Conservation (phyloP, 2,113 vertebrate genomes). For the Chiloscyllium plagiosum region DNA sequence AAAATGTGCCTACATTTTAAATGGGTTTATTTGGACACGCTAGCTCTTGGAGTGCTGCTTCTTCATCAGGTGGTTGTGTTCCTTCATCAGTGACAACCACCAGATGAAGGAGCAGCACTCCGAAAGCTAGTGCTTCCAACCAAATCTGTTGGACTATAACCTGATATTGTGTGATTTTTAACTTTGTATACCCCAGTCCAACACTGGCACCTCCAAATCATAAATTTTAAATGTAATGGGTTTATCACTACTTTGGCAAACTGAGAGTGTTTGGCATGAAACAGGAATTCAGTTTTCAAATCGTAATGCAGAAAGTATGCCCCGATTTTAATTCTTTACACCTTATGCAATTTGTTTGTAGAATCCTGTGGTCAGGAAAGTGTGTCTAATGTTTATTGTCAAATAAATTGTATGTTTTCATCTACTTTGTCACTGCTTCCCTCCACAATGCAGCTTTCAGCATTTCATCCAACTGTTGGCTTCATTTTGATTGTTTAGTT, state of each 20-base stretch:
- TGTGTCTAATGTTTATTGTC: background rate
- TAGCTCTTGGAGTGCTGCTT: too few relatives aligned
- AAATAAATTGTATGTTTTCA: background rate
- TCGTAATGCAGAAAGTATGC: background rate
- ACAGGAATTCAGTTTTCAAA: background rate
- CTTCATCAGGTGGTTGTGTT: too few relatives aligned
- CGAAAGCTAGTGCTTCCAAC: too few relatives aligned
- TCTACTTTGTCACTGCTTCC: background rate
- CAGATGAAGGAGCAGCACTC: too few relatives aligned
- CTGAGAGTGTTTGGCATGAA: background rate
- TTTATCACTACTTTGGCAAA: background rate
- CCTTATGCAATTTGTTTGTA: background rate
- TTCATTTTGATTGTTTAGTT: background rate
- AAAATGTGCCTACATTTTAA: background rate
- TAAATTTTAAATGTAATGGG: background rate
- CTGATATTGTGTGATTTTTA: too few relatives aligned
- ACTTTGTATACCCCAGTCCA: background rate
- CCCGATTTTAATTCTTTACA: background rate
- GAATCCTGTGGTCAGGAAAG: background rate
- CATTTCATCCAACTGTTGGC: background rate
- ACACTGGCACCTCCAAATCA: too few relatives aligned
- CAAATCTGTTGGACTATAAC: too few relatives aligned
- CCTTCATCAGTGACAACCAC: too few relatives aligned
- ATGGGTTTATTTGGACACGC: background rate
- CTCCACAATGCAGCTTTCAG: background rate